phyloP scores from a whole-genome alignment of 92 coral and sea anemone species.

The Porites cylindrica region DNA sequence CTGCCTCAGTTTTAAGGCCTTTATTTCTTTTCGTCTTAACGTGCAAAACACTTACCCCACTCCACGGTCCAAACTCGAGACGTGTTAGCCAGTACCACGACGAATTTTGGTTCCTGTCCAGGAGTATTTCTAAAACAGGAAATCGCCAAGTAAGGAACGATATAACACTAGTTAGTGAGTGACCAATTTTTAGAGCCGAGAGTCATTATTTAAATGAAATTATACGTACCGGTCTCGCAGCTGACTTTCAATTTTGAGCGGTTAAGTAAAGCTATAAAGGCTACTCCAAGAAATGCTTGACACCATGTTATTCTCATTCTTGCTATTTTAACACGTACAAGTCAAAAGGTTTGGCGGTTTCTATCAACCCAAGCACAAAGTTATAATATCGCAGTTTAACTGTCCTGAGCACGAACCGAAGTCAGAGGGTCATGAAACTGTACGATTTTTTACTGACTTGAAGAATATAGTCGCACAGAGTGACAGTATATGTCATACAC shows the following conservation, averaged over 20 bases:
- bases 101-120: constrained; percentile 36
- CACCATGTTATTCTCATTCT: background rate
- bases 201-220: background rate
- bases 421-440: too few relatives aligned
- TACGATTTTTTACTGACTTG: too few relatives aligned
- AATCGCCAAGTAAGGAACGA: background rate
- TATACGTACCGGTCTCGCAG: constrained; percentile 25
- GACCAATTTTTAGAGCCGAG: background rate
- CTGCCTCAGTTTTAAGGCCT: background rate
- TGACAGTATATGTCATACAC: background rate
- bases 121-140: constrained; percentile 52
- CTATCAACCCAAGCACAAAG: background rate
- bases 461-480: too few relatives aligned
- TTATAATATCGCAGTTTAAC: background rate
- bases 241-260: background rate
- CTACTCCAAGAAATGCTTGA: background rate
- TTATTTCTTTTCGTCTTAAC: too few relatives aligned
- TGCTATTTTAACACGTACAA: background rate
- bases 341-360: constrained; percentile 3
- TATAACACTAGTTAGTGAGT: too few relatives aligned
- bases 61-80: constrained; percentile 65
- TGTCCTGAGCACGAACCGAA: too few relatives aligned
- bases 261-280: background rate
- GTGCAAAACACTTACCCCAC: constrained; percentile 66
- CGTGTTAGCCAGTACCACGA: constrained; percentile 80